phyloP scores from a whole-genome alignment of 1,140 invertebrate genomes.

The Meloidogyne hapla region DNA sequence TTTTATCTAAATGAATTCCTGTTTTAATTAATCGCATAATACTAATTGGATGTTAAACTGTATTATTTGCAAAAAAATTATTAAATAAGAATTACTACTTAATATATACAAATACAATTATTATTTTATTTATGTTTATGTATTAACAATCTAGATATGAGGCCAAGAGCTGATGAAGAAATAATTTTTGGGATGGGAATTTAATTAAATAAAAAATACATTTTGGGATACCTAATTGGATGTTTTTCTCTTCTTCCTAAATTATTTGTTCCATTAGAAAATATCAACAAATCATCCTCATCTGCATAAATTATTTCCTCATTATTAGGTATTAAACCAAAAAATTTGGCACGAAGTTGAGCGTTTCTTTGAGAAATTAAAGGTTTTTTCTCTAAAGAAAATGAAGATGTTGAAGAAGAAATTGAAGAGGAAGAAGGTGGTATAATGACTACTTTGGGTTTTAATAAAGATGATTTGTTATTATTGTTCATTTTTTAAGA shows the following conservation, averaged over 20 bases:
- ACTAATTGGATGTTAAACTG: too few relatives aligned
- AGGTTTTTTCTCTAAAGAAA: background rate
- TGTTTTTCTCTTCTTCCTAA: background rate
- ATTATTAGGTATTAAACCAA: background rate
- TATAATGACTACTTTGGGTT: conserved; percentile 13
- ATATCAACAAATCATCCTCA: background rate
- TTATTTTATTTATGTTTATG: too few relatives aligned
- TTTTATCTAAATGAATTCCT: too few relatives aligned
- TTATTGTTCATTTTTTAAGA: background rate
- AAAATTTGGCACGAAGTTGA: conserved; percentile 10
- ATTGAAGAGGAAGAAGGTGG: conserved; percentile 17
- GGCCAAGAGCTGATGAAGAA: too few relatives aligned
- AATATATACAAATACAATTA: too few relatives aligned
- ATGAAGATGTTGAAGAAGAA: conserved; percentile 11
- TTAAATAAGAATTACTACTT: too few relatives aligned
- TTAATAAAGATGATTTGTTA: background rate
- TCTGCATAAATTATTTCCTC: background rate
- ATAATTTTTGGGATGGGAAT: too few relatives aligned
- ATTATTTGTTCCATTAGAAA: background rate
- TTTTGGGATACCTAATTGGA: background rate
- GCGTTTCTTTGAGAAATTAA: background rate
- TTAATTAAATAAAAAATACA: too few relatives aligned
- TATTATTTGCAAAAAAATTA: too few relatives aligned
- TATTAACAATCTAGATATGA: too few relatives aligned
- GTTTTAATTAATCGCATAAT: too few relatives aligned